Evolutionary conservation across 2,113 vertebrate genomes (phyloP).

Genomic region (Podocnemis expansa): DNA sequence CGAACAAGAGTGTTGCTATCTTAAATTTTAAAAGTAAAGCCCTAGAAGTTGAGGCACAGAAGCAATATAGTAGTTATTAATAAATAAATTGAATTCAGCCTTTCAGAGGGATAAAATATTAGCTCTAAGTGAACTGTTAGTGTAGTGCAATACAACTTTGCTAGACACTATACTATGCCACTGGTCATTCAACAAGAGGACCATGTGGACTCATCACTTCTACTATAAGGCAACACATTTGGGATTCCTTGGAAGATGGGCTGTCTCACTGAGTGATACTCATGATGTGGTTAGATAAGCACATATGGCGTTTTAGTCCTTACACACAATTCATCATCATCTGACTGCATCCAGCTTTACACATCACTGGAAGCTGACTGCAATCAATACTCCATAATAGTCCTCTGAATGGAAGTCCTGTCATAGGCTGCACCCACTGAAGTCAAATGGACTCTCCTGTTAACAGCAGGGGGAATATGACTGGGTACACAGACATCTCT

Average conservation of each 20-base stretch:
- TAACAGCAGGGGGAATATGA: neutral
- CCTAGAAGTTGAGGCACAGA: too few relatives aligned
- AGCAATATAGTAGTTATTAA: too few relatives aligned
- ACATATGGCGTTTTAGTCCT: neutral
- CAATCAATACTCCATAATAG: fast-evolving
- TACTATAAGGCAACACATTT: neutral
- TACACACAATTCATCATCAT: neutral
- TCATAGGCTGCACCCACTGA: neutral
- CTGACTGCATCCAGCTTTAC: neutral
- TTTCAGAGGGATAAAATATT: neutral
- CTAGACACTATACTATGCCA: neutral
- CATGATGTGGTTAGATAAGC: neutral
- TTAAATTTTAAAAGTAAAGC: too few relatives aligned
- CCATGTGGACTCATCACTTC: neutral
- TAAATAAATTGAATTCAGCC: too few relatives aligned
- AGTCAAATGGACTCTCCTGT: neutral
- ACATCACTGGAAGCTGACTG: neutral
- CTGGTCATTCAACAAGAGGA: neutral
- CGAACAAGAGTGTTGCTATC: too few relatives aligned
- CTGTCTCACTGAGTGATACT: neutral
- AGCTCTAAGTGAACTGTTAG: neutral
- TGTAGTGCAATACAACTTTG: fast-evolving
- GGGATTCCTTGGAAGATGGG: neutral
- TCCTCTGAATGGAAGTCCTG: neutral
- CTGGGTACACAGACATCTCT: neutral